These are phyloP conservation scores for Atrichornis clamosus DNA, from an alignment of 2,113 vertebrate species.

Conservation along the genomic window DNA sequence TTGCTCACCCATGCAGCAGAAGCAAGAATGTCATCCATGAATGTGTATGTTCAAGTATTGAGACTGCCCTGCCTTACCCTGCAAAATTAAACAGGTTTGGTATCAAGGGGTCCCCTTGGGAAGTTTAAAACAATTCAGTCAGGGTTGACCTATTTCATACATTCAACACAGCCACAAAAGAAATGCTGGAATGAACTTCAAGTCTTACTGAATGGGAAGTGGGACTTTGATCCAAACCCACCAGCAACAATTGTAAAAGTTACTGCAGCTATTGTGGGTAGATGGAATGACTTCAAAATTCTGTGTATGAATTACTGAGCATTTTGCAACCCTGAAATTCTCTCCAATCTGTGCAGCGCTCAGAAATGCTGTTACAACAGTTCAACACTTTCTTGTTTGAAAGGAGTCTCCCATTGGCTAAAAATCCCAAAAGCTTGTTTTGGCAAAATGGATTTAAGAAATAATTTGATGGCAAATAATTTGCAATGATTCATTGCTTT, in stretches of 20 bases:
- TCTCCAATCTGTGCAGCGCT: neutral
- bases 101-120: slow-evolving; percentile 12
- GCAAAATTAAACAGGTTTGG: slow-evolving; percentile 25
- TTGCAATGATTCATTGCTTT: slow-evolving; percentile 16
- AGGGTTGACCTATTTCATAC: slow-evolving; percentile 25
- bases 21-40: slow-evolving; percentile 10
- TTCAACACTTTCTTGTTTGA: neutral
- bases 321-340: neutral
- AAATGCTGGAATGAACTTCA: neutral
- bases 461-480: slow-evolving; percentile 9
- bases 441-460: slow-evolving; percentile 17
- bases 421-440: neutral
- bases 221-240: neutral
- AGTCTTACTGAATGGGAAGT: neutral
- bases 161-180: neutral
- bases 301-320: neutral
- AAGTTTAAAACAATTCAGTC: slow-evolving; percentile 12
- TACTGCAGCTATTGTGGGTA: neutral
- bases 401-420: neutral
- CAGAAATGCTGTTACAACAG: neutral
- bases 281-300: neutral
- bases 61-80: neutral
- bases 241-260: neutral
- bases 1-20: slow-evolving; percentile 33
- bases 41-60: neutral